Percentiles rank a stretch among this genome's conserved stretches.
phyloP scores from a whole-genome alignment of 2,797 vertebrate species.

The Sciurus carolinensis region DNA sequence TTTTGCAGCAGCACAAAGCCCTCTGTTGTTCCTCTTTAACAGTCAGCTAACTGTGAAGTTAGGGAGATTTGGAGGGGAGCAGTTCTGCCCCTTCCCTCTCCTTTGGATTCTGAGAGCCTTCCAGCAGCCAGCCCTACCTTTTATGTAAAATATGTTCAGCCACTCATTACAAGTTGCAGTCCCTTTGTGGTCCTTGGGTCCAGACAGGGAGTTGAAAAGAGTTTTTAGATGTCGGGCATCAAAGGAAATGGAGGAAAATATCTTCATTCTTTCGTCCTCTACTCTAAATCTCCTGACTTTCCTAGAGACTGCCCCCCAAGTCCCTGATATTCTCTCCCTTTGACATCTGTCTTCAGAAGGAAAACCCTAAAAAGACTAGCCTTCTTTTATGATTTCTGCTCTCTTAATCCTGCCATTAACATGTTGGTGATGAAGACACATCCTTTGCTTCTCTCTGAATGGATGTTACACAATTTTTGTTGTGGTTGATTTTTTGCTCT shows the following conservation, averaged over 20 bases:
- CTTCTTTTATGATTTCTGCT: background rate
- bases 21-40: constrained; percentile 59
- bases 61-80: background rate
- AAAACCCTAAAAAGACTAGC: background rate
- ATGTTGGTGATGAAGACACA: background rate
- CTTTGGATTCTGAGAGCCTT: constrained; percentile 18
- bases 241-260: constrained; percentile 59
- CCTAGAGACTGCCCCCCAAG: background rate
- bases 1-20: constrained; percentile 50
- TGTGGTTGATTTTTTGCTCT: constrained; percentile 35
- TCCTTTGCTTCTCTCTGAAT: constrained; percentile 16
- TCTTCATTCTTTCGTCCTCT: constrained; percentile 13
- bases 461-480: background rate
- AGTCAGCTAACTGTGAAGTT: constrained; percentile 43
- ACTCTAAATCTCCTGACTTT: constrained; percentile 54
- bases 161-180: background rate
- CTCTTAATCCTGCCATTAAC: background rate
- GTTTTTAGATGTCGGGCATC: constrained; percentile 53
- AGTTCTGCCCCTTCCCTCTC: background rate
- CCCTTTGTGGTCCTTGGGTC: constrained; percentile 26
- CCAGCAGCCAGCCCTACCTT: constrained; percentile 4
- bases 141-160: constrained; percentile 58
- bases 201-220: constrained; percentile 55
- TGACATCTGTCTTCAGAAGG: background rate
- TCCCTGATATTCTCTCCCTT: background rate